Conservation (phyloP, 1,140 invertebrate species). For the Hesperophylax magnus region DNA sequence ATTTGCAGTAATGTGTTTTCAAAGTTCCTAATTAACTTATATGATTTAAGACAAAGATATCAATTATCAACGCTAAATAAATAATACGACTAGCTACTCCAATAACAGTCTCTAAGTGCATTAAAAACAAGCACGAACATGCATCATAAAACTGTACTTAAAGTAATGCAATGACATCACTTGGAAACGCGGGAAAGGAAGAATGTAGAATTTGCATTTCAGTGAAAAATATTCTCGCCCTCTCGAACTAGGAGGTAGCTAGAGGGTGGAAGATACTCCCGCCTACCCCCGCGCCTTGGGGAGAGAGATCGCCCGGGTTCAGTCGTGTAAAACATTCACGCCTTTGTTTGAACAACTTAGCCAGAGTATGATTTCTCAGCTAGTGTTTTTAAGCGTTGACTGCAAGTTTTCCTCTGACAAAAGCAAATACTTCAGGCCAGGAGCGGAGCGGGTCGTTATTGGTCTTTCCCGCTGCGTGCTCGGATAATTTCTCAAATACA, state of each 20-base stretch:
- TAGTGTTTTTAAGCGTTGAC: conserved; percentile 38
- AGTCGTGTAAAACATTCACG: conserved; percentile 17
- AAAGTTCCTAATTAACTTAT: no score
- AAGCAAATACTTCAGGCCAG: conserved; percentile 10
- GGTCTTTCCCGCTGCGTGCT: not conserved
- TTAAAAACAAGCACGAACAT: conserved; percentile 27
- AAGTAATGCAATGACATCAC: conserved; percentile 36
- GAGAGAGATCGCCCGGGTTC: conserved; percentile 22
- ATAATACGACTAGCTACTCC: not conserved
- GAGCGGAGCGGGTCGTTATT: not conserved
- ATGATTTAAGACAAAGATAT: no score
- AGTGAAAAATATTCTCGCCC: conserved; percentile 38
- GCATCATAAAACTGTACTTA: conserved; percentile 39
- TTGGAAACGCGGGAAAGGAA: not conserved
- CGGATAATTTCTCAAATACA: no score
- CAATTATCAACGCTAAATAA: conserved; percentile 3
- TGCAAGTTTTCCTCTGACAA: conserved; percentile 31
- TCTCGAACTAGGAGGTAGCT: not conserved
- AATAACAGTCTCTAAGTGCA: conserved; percentile 28
- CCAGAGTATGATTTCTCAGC: conserved; percentile 39
- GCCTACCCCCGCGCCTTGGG: not conserved
- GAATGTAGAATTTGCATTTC: conserved; percentile 30
- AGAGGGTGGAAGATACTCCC: not conserved
- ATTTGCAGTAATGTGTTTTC: no score
- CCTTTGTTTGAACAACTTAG: conserved; percentile 32